Base-by-base conservation (phyloP, 2,888 invertebrate genomes). In the Taphrorychus bicolor region DNA sequence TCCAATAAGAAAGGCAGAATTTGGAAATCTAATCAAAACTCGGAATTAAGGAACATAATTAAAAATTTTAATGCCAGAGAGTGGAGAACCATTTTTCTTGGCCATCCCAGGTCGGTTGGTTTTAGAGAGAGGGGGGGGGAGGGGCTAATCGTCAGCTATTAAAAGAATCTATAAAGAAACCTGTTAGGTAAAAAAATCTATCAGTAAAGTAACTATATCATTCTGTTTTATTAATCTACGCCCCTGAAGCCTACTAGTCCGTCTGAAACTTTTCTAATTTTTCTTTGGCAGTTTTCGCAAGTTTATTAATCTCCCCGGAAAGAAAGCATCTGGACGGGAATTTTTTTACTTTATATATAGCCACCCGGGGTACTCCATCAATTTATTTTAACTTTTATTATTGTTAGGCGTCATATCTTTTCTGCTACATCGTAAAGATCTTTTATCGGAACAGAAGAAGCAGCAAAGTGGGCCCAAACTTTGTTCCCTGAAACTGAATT, bases 231-330 rank as follows among this genome's bases (percentile, higher is more conserved):
- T 65, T 49, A 40, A 52, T 59, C 19, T 22, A n/a, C 60, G 61
- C 60, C 58, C 3, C 57, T 66, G 66, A 41, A 16, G 14, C 24
- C 7, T 14, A 41, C 54, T 53, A 53, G 65, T 48, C 62, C 60
- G 57, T 59, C 57, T 70, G 65, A 71, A 76, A 76, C 71, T 76
- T 76, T 76, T 76, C 74, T 76, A 76, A 76, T 76, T 76, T 76
- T 75, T 76, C 75, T 75, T 76, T 74, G 75, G 74, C 76, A 76
- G 74, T 76, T 76, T 72, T 71, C 73, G 69, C 72, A 74, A 75
- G 75, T 76, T 76, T 76, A 76, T 76, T 76, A 76, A 76, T 76
- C 76, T 74, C 71, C 70, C 54, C 17, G 67, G 57, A 59, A 52
- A 61, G 64, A 60, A 57, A 60, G 64, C 69, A 69, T 64, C 69